phyloP scores from a whole-genome alignment of 2,888 invertebrate genomes.

The Idaea straminata region DNA sequence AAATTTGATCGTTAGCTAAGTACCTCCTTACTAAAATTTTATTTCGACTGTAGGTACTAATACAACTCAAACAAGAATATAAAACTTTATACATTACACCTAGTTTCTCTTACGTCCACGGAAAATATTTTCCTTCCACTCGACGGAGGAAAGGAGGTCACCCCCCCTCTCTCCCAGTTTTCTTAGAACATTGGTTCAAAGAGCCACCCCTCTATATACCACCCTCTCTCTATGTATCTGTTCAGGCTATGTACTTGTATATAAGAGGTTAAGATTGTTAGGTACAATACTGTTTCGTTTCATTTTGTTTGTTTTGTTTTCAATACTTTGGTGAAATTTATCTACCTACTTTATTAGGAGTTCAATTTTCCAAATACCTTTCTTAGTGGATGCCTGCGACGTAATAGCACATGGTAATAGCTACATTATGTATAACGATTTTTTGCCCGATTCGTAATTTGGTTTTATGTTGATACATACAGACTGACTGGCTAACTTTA shows the following conservation, averaged over 20 bases:
- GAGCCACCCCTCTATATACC: neutral
- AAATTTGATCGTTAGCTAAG: too few species aligned
- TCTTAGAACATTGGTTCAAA: conserved; percentile 1
- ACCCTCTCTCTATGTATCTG: neutral
- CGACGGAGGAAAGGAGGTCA: neutral
- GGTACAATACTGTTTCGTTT: neutral
- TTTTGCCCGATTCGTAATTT: too few species aligned
- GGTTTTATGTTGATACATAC: too few species aligned
- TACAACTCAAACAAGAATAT: neutral
- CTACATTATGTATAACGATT: too few species aligned
- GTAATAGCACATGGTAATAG: too few species aligned
- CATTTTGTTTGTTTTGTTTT: neutral
- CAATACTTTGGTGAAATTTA: neutral
- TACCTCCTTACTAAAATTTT: too few species aligned
- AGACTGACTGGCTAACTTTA: too few species aligned
- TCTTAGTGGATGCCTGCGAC: too few species aligned
- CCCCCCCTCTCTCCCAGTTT: neutral
- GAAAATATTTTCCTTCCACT: neutral
- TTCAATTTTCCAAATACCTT: too few species aligned
- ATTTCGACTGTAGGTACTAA: neutral
- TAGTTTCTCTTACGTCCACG: neutral
- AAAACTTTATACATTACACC: neutral
- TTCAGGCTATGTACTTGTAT: neutral
- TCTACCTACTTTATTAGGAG: neutral
- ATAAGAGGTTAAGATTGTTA: neutral